Evolutionary conservation across 2,888 invertebrate species (phyloP), one percentile per base, ranked within the genome.

Genomic region (Melieria omissa): DNA sequence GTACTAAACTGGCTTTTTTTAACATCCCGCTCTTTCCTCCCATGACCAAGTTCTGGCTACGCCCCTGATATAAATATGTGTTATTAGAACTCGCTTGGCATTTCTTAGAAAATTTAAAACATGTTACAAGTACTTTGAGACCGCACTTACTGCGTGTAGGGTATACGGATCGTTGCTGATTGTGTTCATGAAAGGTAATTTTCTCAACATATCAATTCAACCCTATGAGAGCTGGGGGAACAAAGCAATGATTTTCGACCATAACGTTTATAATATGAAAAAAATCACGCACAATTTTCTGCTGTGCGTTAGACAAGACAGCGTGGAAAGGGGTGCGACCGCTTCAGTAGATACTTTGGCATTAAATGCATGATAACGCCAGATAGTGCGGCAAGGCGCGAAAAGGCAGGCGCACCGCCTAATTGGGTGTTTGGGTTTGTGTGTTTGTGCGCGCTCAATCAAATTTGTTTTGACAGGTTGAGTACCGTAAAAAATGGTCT

Each of bases 381-480:
- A 29, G 29, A 29, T 29, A 29, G 29, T 29, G 29, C 29, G 29
- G 29, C 29, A 29, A 29, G 29, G 29, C 29, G 29, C 29, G 29
- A 29, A 29, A 29, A 29, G 29, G 29, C 29, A 29, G 29, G 29
- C 29, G 29, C 29, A 29, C 3, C 29, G 29, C 29, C 58, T 46
- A 8, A 47, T 49, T 5, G 16, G 64, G 47, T 64, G 49, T 47
- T 64, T 64, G 64, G 49, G 64, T 29, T 29, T 29, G 29, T 29
- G 29, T 29, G 29, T 29, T 29, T 64, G 64, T 64, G 74, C 45
- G 65, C 46, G 76, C 74, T 78, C 78, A 79, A 82, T 84, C 83
- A 82, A 84, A 84, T 82, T 83, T 84, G 85, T 84, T 84, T 84
- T 84, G 85, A 84, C 84, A 83, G 78, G 77, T 82, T 81, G 80